Evolutionary conservation across 2,113 vertebrate species (phyloP).

Genomic region (Bubalus kerabau): DNA sequence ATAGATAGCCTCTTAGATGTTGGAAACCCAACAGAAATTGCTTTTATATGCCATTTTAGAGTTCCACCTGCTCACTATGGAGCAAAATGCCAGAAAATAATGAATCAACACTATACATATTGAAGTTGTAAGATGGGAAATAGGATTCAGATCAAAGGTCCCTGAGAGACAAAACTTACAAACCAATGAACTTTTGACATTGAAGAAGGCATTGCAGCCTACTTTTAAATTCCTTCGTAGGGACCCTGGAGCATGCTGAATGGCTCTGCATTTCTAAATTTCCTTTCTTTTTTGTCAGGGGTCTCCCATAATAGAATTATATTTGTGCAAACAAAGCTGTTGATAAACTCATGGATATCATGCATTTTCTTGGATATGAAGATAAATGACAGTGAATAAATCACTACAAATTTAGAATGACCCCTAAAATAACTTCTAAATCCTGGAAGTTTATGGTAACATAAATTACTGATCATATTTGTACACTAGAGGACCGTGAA

Average conservation of each 20-base stretch:
- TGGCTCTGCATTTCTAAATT: constrained; percentile 21
- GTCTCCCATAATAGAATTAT: constrained; percentile 35
- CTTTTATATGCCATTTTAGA: constrained; percentile 76
- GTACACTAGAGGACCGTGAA: not conserved
- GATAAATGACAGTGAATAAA: not conserved
- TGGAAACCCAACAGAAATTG: constrained; percentile 67
- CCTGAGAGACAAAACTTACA: constrained; percentile 73
- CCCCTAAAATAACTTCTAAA: not conserved
- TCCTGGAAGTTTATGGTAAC: not conserved
- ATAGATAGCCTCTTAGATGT: constrained; percentile 59
- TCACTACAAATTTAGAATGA: constrained; percentile 10
- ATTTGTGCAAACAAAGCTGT: constrained; percentile 8
- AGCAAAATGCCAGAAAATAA: constrained; percentile 81
- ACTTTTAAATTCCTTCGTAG: constrained; percentile 59
- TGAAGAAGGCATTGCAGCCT: constrained; percentile 42
- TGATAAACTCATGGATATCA: not conserved
- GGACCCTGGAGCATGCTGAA: constrained; percentile 8
- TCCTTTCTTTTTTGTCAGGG: not conserved
- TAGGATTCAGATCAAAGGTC: constrained; percentile 76
- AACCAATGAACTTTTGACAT: constrained; percentile 72
- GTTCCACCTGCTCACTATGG: constrained; percentile 73
- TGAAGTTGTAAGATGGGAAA: constrained; percentile 74
- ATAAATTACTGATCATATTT: not conserved
- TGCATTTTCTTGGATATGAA: constrained; percentile 14
- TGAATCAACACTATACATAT: constrained; percentile 73